Conservation (phyloP, 2,888 invertebrate genomes). For the Tromatobia lineatoria region DNA sequence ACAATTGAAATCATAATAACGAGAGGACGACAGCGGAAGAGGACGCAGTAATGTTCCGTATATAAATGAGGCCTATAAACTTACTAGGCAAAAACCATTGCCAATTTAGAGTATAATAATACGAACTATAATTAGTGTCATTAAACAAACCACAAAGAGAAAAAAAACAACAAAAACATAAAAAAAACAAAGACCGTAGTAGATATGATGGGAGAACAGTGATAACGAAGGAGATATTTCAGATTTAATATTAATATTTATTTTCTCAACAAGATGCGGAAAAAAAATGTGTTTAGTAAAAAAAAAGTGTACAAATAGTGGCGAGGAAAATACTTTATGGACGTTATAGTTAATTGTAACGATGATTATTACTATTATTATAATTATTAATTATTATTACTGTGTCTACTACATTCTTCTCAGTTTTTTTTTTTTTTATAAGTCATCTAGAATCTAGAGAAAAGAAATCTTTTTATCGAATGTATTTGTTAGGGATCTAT, state of each 20-base stretch:
- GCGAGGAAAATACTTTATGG: conserved; percentile 81
- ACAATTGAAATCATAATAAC: conserved; percentile 67
- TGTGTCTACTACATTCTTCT: conserved; percentile 73
- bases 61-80: conserved; percentile 84
- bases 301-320: conserved; percentile 80
- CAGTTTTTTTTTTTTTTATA: conserved; percentile 72
- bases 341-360: conserved; percentile 84
- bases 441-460: conserved; percentile 74
- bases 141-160: conserved; percentile 61
- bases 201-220: conserved; percentile 75
- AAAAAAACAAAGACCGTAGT: conserved; percentile 65
- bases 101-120: conserved; percentile 79
- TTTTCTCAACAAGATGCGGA: conserved; percentile 82
- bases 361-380: conserved; percentile 80
- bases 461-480: conserved; percentile 80
- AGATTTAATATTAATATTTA: conserved; percentile 85
- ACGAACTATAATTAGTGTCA: conserved; percentile 76
- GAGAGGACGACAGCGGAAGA: conserved; percentile 54
- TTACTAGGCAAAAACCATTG: conserved; percentile 83
- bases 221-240: conserved; percentile 81
- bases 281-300: conserved; percentile 83
- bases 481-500: conserved; percentile 81
- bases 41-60: conserved; percentile 76
- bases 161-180: conserved; percentile 56
- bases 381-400: conserved; percentile 76